Percentiles rank a stretch among this genome's conserved stretches.
These are phyloP conservation scores for Aviceda subcristata DNA, from an alignment of 2,113 vertebrate species.

Conservation along the genomic window DNA sequence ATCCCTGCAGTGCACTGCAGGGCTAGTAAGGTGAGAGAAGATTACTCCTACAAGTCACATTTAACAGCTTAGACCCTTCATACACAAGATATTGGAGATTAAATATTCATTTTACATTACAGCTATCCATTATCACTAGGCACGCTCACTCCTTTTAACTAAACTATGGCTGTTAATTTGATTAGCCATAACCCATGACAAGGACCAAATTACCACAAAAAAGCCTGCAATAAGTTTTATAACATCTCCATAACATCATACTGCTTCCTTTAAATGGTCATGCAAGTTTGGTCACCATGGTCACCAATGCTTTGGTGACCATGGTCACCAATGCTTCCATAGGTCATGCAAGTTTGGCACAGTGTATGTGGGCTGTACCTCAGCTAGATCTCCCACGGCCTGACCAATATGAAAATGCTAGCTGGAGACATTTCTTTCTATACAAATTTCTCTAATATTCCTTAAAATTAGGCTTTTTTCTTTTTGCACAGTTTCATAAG, in stretches of 20 bases:
- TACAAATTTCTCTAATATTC: neutral
- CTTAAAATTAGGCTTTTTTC: neutral
- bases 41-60: neutral
- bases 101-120: conserved; percentile 61
- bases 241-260: neutral
- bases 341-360: neutral
- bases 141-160: neutral
- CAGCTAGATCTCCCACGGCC: neutral
- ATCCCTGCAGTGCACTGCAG: neutral
- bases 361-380: neutral
- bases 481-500: neutral
- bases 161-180: neutral
- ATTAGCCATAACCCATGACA: neutral
- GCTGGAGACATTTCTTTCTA: neutral
- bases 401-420: neutral
- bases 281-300: neutral
- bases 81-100: neutral
- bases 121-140: conserved; percentile 12
- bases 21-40: neutral
- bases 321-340: too few relatives aligned
- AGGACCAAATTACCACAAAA: neutral
- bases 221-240: neutral
- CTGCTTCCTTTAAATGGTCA: neutral
- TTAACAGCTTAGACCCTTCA: neutral
- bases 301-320: too few relatives aligned